Conservation (phyloP, 2,113 vertebrate genomes). For the Oxygymnocypris stewartii region DNA sequence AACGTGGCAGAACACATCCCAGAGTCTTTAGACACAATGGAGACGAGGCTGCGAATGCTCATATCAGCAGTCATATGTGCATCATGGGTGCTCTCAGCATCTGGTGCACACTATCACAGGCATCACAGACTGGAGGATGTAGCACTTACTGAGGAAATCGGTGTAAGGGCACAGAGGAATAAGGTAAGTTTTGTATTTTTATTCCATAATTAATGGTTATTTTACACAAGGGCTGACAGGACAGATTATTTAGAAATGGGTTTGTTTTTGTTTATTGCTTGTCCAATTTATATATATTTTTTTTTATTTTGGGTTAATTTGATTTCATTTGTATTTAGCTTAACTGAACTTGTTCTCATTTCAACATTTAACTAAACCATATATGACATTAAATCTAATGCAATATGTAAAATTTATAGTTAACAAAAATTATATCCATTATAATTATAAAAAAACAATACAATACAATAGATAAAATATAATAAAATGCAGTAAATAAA, state of each 20-base stretch:
- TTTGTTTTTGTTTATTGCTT: conserved; percentile 10
- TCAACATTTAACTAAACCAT: neutral
- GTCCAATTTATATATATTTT: neutral
- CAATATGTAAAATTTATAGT: neutral
- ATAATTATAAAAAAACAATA: neutral
- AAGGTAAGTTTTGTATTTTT: conserved; percentile 64
- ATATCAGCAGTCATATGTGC: conserved; percentile 76
- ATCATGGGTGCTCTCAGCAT: conserved; percentile 76
- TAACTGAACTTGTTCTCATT: neutral
- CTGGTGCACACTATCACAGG: conserved; percentile 50
- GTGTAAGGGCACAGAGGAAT: conserved; percentile 60
- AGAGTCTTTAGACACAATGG: conserved; percentile 70
- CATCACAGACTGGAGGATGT: conserved; percentile 54
- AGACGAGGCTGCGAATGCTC: conserved; percentile 71
- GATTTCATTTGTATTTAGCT: neutral
- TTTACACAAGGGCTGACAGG: neutral
- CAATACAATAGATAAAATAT: neutral
- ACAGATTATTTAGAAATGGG: neutral
- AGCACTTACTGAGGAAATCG: conserved; percentile 54
- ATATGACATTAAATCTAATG: neutral
- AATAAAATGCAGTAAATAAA: neutral
- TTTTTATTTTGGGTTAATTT: neutral
- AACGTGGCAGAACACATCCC: conserved; percentile 64
- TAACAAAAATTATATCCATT: neutral
- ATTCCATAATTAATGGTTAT: neutral